Percentiles rank a stretch among this genome's conserved stretches.
Conservation (phyloP, 2,797 vertebrate genomes). For the Neoniphon sammara region DNA sequence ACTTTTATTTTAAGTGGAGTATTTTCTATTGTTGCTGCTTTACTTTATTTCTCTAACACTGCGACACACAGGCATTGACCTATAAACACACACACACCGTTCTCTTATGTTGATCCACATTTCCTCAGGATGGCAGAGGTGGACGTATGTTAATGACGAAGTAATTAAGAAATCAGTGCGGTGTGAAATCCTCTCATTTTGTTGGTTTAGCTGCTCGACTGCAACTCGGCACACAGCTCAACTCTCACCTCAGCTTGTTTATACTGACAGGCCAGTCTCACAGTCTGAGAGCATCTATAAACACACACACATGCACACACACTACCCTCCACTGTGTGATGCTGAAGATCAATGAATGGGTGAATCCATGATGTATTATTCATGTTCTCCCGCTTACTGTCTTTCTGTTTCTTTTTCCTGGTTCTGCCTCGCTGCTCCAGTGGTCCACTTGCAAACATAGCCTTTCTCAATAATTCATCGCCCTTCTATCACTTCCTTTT, state of each 20-base stretch:
- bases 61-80: no score
- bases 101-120: background rate
- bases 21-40: no score
- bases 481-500: background rate
- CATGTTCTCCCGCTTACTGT: slow-evolving; percentile 23
- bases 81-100: background rate
- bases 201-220: slow-evolving; percentile 51
- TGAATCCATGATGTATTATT: slow-evolving; percentile 49
- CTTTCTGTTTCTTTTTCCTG: slow-evolving; percentile 11
- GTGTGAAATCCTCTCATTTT: slow-evolving; percentile 60
- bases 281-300: slow-evolving; percentile 4
- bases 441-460: slow-evolving; percentile 1
- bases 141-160: slow-evolving; percentile 59
- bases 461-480: slow-evolving; percentile 28
- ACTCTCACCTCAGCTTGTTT: slow-evolving; percentile 43
- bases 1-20: no score
- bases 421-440: background rate
- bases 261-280: slow-evolving; percentile 21
- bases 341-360: slow-evolving; percentile 49
- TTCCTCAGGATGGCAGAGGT: slow-evolving; percentile 37
- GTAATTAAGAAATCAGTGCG: slow-evolving; percentile 68
- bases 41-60: no score
- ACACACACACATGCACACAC: slow-evolving; percentile 14
- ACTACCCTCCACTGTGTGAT: slow-evolving; percentile 26
- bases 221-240: slow-evolving; percentile 30